Evolutionary conservation across 2,888 invertebrate species (phyloP), one percentile per base, ranked within the genome.

Genomic region (Troides aeacus): DNA sequence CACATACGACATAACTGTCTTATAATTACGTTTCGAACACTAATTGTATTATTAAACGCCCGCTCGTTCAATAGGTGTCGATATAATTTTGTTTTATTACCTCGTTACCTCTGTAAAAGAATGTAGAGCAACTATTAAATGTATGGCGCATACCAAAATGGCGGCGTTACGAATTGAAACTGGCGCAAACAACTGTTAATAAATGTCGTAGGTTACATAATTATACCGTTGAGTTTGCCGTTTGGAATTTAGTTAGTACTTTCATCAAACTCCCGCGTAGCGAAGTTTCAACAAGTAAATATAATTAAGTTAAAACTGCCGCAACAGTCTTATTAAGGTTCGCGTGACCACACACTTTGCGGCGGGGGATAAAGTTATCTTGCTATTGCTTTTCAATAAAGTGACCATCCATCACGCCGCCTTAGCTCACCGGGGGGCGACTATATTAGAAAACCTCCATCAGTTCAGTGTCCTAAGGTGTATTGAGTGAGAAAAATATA

Each of bases 391-490:
- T 89, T 88, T 89, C 90, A 91, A 92, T 92, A 92, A 84, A 87
- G 84, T 84, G 87, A 83, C 86, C 87, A 88, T 92, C 89, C 83
- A 92, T 92, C 92, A 92, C 83, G 83, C 75, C 82, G 90, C 86
- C 89, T 88, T 84, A 84, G 79, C 90, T 74, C 92, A 72, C 74
- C 85, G 73, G 92, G 92, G 89, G 90, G 84, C 86, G 84, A 84
- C 86, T 90, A 88, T 92, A 92, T 92, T 91, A 91, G 89, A 91
- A 86, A 88, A 86, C 88, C 89, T 86, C 84, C 85, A 86, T 89
- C 88, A 87, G 86, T 78, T 81, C 75, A 76, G 76, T 78, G 78
- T 64, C 70, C 67, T 23, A 70, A 67, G 64, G 56, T 46, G 39
- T 50, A 50, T 23, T 36, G 63, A 66, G 64, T 70, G 70, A 36